Percentiles rank a stretch among this genome's conserved stretches.
Evolutionary conservation across 2,113 vertebrate genomes (phyloP).

Genomic region (Silurus asotus): DNA sequence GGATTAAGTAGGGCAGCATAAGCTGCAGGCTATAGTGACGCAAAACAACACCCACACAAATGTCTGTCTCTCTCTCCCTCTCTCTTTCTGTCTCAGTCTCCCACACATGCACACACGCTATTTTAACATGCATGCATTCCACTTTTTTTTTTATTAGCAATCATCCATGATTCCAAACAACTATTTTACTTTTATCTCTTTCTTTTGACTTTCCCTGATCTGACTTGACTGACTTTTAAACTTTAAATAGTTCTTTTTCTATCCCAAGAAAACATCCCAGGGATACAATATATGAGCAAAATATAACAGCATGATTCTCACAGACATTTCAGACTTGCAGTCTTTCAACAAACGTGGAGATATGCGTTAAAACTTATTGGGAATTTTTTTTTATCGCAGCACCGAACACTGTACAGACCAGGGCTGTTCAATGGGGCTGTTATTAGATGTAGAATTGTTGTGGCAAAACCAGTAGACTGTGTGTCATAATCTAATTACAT

Average conservation of each 20-base stretch:
- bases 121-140: neutral
- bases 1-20: slow-evolving; percentile 70
- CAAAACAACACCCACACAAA: slow-evolving; percentile 65
- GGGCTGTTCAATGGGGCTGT: too few species aligned
- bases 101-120: neutral
- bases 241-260: neutral
- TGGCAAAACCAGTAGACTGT: neutral
- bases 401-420: too few species aligned
- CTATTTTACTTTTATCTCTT: slow-evolving; percentile 15
- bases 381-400: too few species aligned
- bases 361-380: too few species aligned
- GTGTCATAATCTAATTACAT: neutral
- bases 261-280: neutral
- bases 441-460: too few species aligned
- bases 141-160: slow-evolving; percentile 22
- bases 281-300: neutral
- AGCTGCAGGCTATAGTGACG: slow-evolving; percentile 66
- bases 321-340: neutral
- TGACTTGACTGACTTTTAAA: neutral
- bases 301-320: neutral
- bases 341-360: neutral
- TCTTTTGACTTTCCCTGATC: slow-evolving; percentile 35
- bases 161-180: slow-evolving; percentile 5
- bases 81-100: neutral
- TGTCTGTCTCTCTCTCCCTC: slow-evolving; percentile 37